Percentiles rank a stretch among this genome's conserved stretches.
Conservation (phyloP, 2,888 invertebrate genomes). For the Lepidocyrtinus sp. region DNA sequence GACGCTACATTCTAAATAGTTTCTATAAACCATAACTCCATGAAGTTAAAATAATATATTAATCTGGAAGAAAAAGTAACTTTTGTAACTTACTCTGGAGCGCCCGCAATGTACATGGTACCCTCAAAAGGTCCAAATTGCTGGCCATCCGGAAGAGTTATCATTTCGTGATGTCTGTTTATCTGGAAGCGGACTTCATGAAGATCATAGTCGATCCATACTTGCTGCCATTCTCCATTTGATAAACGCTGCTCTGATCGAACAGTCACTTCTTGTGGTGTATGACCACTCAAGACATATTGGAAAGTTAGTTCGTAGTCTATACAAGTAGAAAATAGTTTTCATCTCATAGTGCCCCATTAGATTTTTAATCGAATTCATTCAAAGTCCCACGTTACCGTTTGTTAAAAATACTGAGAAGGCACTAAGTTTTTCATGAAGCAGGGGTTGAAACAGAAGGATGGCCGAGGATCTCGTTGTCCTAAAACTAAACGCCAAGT, state of each 20-base stretch:
- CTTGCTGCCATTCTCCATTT: conserved; percentile 96
- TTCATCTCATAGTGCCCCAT: neutral
- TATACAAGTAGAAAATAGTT: conserved; percentile 72
- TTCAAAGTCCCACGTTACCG: conserved; percentile 70
- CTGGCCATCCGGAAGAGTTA: conserved; percentile 82
- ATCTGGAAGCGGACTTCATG: conserved; percentile 95
- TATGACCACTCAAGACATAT: conserved; percentile 89
- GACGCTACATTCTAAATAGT: no score
- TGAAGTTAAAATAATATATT: no score
- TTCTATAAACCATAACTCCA: no score
- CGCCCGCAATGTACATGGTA: conserved; percentile 87
- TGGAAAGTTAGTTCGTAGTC: conserved; percentile 91
- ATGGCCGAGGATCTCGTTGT: conserved; percentile 93
- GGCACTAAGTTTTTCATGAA: conserved; percentile 89
- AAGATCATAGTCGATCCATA: conserved; percentile 96
- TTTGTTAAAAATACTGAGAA: conserved; percentile 93
- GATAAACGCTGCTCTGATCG: conserved; percentile 87
- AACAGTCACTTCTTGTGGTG: conserved; percentile 85
- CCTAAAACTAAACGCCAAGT: conserved; percentile 92
- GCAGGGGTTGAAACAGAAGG: conserved; percentile 90
- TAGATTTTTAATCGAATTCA: no score
- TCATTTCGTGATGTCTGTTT: conserved; percentile 91
- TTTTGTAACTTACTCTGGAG: conserved; percentile 82
- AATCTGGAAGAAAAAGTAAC: conserved; percentile 72
- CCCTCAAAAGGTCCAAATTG: conserved; percentile 71